Percentiles rank a stretch among this genome's conserved stretches.
Evolutionary conservation across 1,140 invertebrate species (phyloP).

Genomic region (Trinorchestia longiramus): DNA sequence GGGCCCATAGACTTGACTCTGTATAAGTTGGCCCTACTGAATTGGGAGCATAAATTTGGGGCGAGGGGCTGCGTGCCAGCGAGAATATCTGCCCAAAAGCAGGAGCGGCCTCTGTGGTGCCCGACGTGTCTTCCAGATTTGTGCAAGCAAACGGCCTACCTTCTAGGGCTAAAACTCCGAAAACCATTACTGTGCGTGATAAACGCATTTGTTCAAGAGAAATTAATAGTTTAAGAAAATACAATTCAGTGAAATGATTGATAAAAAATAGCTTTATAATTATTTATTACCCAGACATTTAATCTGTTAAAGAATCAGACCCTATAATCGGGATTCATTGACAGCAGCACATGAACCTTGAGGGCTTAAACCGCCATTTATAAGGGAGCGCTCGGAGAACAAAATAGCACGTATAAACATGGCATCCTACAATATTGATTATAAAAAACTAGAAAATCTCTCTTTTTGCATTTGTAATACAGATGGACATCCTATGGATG

Average conservation of each 20-base stretch:
- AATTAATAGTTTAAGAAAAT: no score
- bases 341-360: not conserved
- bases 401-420: not conserved
- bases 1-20: slow-evolving; percentile 45
- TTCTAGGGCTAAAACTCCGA: not conserved
- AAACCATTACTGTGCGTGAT: no score
- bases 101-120: not conserved
- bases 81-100: not conserved
- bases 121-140: not conserved
- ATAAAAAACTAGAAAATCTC: not conserved
- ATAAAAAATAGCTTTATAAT: no score
- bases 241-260: no score
- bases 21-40: slow-evolving; percentile 37
- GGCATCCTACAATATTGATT: not conserved
- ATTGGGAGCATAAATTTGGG: not conserved
- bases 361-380: not conserved
- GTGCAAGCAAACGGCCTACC: not conserved
- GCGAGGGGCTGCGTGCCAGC: not conserved
- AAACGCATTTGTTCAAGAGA: not conserved
- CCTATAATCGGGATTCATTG: not conserved
- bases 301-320: not conserved
- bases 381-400: not conserved
- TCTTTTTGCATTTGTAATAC: not conserved
- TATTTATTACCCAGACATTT: not conserved
- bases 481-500: not conserved